A percentile compares a stretch with the other conserved stretches of the same genome.
phyloP scores from a whole-genome alignment of 2,113 vertebrate species.

The Pedionomus torquatus region DNA sequence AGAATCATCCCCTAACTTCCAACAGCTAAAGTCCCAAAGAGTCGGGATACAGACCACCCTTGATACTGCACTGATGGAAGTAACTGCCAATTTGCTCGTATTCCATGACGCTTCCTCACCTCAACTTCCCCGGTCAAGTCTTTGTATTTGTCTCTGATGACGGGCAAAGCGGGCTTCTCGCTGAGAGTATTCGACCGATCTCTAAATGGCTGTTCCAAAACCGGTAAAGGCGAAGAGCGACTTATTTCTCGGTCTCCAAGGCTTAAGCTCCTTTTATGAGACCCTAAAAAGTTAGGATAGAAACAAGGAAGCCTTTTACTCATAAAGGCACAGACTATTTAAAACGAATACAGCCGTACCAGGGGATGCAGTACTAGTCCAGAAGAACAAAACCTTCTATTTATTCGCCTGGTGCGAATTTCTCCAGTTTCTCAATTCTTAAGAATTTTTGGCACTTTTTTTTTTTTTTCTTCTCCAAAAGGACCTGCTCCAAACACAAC shows the following conservation, averaged over 20 bases:
- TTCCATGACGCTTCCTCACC: constrained; percentile 70
- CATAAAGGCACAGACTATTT: background rate
- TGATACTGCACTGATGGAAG: background rate
- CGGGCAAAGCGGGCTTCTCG: constrained; percentile 90
- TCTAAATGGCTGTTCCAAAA: constrained; percentile 88
- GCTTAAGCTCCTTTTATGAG: constrained; percentile 96
- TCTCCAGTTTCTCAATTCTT: background rate
- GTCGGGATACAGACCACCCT: background rate
- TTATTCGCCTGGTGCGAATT: background rate
- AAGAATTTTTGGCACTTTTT: background rate
- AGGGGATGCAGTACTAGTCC: background rate
- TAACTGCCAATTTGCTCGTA: background rate
- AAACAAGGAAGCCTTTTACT: background rate
- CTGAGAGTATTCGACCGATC: constrained; percentile 93
- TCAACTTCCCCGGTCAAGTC: constrained; percentile 97
- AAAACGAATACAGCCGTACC: background rate
- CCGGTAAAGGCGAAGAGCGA: constrained; percentile 81
- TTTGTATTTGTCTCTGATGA: constrained; percentile 99
- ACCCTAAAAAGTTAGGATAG: constrained; percentile 74
- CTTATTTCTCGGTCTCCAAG: constrained; percentile 94
- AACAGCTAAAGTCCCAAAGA: accelerated
- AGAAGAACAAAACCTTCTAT: background rate
- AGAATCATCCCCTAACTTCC: background rate
- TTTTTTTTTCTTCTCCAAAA: background rate
- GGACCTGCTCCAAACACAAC: background rate